phyloP scores from a whole-genome alignment of 2,888 invertebrate genomes.

The Polyploca ridens region DNA sequence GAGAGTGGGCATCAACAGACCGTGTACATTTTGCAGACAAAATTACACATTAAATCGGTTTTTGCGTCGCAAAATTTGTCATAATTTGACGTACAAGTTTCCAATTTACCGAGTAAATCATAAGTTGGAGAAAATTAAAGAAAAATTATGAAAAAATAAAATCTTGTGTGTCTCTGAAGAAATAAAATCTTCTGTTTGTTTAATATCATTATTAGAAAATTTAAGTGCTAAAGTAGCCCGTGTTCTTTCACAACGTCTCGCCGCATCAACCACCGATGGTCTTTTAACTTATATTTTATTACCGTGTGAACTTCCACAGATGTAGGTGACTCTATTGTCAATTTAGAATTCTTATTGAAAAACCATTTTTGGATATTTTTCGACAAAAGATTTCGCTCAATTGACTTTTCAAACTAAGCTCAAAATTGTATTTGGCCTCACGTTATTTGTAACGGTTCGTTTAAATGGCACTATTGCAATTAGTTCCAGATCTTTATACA shows the following conservation, averaged over 20 bases:
- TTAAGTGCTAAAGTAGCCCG: background rate
- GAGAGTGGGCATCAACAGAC: slow-evolving; percentile 19
- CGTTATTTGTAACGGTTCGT: slow-evolving; percentile 33
- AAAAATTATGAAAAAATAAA: background rate
- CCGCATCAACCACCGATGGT: slow-evolving; percentile 22
- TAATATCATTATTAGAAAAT: background rate
- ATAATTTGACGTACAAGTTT: background rate
- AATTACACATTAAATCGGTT: slow-evolving; percentile 19
- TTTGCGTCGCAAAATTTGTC: background rate
- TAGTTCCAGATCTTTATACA: slow-evolving; percentile 25
- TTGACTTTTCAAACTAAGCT: slow-evolving; percentile 35
- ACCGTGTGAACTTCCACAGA: slow-evolving; percentile 60
- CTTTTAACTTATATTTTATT: slow-evolving; percentile 56
- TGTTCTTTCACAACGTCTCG: slow-evolving; percentile 15
- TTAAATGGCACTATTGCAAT: slow-evolving; percentile 22
- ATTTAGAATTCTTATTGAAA: slow-evolving; percentile 17
- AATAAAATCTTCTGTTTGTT: background rate
- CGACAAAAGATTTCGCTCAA: slow-evolving; percentile 37
- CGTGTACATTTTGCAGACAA: slow-evolving; percentile 12
- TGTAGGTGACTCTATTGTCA: slow-evolving; percentile 55
- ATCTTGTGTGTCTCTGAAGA: background rate
- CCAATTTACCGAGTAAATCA: background rate
- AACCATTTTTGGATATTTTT: slow-evolving; percentile 41
- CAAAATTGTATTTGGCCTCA: slow-evolving; percentile 41
- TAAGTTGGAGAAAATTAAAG: background rate